Evolutionary conservation across 2,113 vertebrate species (phyloP).

Genomic region (Python bivittatus): DNA sequence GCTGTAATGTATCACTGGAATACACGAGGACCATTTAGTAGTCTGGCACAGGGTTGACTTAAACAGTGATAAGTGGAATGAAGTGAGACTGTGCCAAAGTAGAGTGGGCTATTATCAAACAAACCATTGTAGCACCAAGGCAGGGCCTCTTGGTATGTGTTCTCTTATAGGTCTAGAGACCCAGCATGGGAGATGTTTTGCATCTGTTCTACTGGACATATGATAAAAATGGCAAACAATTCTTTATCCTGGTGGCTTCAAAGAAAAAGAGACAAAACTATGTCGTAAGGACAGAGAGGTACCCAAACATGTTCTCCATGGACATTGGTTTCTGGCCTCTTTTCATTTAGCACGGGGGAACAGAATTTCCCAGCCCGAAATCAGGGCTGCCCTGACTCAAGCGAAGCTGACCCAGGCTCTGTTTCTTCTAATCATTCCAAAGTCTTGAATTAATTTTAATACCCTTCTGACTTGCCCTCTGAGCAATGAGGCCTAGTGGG

Average conservation of each 20-base stretch:
- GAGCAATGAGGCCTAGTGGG: too few relatives aligned
- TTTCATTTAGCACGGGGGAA: background rate
- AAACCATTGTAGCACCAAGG: background rate
- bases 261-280: background rate
- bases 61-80: conserved; percentile 35
- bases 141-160: background rate
- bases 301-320: too few relatives aligned
- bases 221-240: background rate
- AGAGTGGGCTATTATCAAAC: conserved; percentile 43
- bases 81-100: conserved; percentile 35
- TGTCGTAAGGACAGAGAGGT: background rate
- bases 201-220: background rate
- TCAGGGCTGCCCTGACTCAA: too few relatives aligned
- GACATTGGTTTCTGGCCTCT: background rate
- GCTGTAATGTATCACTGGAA: background rate
- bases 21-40: background rate
- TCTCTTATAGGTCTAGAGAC: background rate
- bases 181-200: background rate
- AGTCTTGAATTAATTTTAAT: too few relatives aligned
- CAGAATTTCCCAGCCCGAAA: too few relatives aligned
- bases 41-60: conserved; percentile 37
- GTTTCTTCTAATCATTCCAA: too few relatives aligned
- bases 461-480: too few relatives aligned
- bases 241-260: background rate
- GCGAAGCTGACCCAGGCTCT: too few relatives aligned